phyloP scores from a whole-genome alignment of 2,113 vertebrate genomes.

The Varanus komodoensis region DNA sequence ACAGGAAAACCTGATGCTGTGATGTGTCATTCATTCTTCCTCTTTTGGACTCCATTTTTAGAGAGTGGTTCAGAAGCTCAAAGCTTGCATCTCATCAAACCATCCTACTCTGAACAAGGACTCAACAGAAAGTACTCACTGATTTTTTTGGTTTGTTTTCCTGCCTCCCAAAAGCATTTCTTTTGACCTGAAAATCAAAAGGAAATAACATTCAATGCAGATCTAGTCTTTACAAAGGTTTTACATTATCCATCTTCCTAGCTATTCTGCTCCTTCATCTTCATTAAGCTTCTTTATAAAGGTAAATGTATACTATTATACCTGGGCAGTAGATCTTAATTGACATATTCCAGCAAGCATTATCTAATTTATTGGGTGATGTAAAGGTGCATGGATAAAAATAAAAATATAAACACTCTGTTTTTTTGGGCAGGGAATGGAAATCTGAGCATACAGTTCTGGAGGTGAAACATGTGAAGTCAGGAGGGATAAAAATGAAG shows the following conservation, averaged over 20 bases:
- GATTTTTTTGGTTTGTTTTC: background rate
- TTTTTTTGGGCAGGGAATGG: background rate
- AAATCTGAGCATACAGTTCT: background rate
- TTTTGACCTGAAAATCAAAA: slow-evolving; percentile 12
- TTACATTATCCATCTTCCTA: background rate
- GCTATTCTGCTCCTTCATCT: background rate
- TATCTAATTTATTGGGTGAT: background rate
- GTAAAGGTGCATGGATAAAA: background rate
- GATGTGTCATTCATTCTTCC: background rate
- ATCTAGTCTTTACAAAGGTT: background rate
- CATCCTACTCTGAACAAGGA: background rate
- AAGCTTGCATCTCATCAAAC: background rate
- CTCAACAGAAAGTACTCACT: background rate
- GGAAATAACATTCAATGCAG: background rate
- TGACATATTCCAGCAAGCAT: background rate
- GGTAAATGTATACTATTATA: background rate
- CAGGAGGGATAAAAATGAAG: background rate
- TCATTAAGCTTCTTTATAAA: background rate
- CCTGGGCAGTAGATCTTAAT: background rate
- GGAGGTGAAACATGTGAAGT: background rate
- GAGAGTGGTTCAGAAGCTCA: background rate
- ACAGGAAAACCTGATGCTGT: background rate
- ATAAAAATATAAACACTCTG: background rate
- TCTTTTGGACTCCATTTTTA: background rate
- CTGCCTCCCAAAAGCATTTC: background rate